Conservation (phyloP, 2,888 invertebrate species). For the Drosophila setosimentum region DNA sequence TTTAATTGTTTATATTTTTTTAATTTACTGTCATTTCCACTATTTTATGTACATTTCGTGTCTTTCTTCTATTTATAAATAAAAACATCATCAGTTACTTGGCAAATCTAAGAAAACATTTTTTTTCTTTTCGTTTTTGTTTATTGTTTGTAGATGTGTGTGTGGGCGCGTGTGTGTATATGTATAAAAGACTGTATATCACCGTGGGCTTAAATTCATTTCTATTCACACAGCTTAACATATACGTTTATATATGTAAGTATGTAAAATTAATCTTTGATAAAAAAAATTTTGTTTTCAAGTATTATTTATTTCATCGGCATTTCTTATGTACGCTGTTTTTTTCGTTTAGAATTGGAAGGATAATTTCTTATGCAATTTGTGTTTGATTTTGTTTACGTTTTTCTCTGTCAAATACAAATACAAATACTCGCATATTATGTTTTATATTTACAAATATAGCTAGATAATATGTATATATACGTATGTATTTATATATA, state of each 20-base stretch:
- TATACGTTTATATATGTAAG: constrained; percentile 34
- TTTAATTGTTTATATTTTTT: constrained; percentile 6
- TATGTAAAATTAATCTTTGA: constrained; percentile 39
- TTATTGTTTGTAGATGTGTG: constrained; percentile 29
- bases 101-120: constrained; percentile 28
- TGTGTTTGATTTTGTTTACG: constrained; percentile 52
- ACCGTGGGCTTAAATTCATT: constrained; percentile 73
- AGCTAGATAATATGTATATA: constrained; percentile 16
- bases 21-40: constrained; percentile 25
- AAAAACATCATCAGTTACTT: constrained; percentile 18
- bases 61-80: constrained; percentile 7
- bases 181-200: constrained; percentile 59
- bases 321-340: constrained; percentile 4
- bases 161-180: constrained; percentile 23
- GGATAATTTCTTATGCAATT: constrained; percentile 66
- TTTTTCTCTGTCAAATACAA: constrained; percentile 33
- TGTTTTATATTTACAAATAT: constrained; percentile 53
- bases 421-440: constrained; percentile 22
- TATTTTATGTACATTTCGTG: constrained; percentile 51
- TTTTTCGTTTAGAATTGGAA: constrained; percentile 59
- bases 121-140: constrained; percentile 11
- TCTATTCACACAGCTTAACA: constrained; percentile 50
- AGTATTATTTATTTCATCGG: constrained; percentile 1
- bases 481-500: not conserved
- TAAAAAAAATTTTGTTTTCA: constrained; percentile 19